Base-by-base conservation (phyloP, 2,113 vertebrate species). In the Bungarus multicinctus region DNA sequence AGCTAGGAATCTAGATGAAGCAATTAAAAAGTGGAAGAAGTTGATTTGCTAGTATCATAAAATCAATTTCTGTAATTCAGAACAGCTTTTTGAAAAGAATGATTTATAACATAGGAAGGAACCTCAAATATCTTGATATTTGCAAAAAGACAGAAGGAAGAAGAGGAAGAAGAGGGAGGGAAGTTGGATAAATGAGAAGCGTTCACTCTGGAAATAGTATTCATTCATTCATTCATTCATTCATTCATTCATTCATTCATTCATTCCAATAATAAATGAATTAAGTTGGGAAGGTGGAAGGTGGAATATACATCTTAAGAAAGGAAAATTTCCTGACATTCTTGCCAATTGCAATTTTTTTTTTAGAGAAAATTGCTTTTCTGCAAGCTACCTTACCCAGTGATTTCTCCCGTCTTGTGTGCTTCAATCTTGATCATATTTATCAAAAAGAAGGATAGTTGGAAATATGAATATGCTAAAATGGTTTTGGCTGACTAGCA, bases 261-360 rank as follows among this genome's bases (percentile, higher is more conserved):
- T 81, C 34, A 81, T 81, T 43, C 9, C 34, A 81, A 43, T 81
- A 81, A 81, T 81, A 43, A 81, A 43, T 43, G 34, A 81, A 81
- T 81, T 22, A 81, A 22, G 34, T 91, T 60, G 94, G 93, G 87
- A 94, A 88, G 92, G 92, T 94, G 90, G 92, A 50, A 18, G 91
- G 23, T 52, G 45, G 93, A 94, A 89, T 54, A 64, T 94, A 64
- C 93, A 87, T 94, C 96, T 96, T 93, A 92, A 87, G 91, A 93
- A 95, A 95, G 96, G 96, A 95, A 95, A 91, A 47, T 85, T 96
- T 95, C 93, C 94, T 95, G 95, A 89, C 54, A 91, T 94, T 64
- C 93, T 23, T 30, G 25, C 91, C 85, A 95, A 95, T 95, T 93
- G 12, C 0, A 86, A 91, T 81, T 91, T 87, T 87, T 87, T 45